These are phyloP conservation scores for Terebella lapidaria DNA, from an alignment of 2,888 invertebrate species.

Conservation along the genomic window DNA sequence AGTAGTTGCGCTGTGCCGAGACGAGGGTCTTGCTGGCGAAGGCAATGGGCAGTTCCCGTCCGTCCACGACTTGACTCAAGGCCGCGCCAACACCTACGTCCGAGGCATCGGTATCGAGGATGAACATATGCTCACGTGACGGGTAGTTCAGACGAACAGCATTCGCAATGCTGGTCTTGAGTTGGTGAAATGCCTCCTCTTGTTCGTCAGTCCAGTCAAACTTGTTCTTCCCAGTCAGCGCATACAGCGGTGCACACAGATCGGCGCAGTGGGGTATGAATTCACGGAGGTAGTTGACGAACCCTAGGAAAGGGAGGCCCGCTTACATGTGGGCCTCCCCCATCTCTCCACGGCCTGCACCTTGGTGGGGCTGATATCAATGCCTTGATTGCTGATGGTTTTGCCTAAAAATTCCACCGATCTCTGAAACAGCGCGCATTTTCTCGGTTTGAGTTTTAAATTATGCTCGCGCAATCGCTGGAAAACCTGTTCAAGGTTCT, in stretches of 20 bases:
- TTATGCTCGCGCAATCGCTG: background rate
- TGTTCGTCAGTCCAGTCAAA: background rate
- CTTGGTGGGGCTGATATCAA: background rate
- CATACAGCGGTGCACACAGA: background rate
- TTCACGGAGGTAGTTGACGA: background rate
- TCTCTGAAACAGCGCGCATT: background rate
- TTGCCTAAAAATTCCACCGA: background rate
- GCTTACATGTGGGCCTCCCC: background rate
- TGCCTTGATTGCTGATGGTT: background rate
- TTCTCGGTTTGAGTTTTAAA: background rate
- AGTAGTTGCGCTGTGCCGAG: too few species aligned
- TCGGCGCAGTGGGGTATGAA: background rate
- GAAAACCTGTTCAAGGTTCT: background rate
- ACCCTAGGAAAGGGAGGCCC: background rate
- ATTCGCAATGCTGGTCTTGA: background rate
- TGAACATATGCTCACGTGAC: background rate
- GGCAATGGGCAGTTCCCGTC: background rate
- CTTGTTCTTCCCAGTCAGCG: background rate
- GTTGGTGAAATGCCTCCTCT: background rate
- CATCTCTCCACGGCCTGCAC: background rate
- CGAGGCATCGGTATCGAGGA: background rate
- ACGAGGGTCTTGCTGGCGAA: background rate
- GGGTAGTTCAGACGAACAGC: background rate
- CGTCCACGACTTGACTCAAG: background rate
- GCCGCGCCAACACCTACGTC: too few species aligned